Conservation (phyloP, 2,113 vertebrate genomes). For the Sylvia atricapilla region DNA sequence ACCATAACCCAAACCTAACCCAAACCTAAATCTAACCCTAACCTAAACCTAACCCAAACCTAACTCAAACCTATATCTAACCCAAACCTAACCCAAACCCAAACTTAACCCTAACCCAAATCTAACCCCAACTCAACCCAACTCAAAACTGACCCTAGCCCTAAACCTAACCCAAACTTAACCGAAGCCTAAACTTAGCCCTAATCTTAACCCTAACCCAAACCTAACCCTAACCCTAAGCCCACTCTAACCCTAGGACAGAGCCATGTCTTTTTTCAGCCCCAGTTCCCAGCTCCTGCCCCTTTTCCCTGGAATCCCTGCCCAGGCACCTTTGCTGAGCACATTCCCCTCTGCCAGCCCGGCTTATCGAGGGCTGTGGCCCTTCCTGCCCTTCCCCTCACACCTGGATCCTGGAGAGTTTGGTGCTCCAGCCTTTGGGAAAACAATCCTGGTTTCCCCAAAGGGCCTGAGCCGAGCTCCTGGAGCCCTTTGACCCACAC, state of each 20-base stretch:
- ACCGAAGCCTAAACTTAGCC: no score
- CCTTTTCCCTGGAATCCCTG: background rate
- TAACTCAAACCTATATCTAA: no score
- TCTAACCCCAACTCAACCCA: no score
- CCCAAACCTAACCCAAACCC: no score
- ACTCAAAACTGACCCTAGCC: no score
- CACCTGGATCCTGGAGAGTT: background rate
- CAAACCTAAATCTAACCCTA: background rate
- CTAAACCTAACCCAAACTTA: no score
- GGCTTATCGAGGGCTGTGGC: background rate
- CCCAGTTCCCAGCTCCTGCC: background rate
- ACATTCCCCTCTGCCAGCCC: background rate
- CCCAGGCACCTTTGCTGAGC: background rate
- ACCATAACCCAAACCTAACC: background rate
- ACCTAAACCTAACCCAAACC: no score
- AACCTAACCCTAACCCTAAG: no score
- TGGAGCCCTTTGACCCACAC: background rate
- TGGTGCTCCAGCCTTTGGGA: background rate
- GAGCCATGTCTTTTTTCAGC: fast-evolving
- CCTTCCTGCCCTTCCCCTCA: background rate
- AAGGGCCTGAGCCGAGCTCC: fast-evolving
- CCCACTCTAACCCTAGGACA: background rate
- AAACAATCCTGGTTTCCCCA: background rate
- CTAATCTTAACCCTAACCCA: no score
- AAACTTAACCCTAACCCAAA: no score